Evolutionary conservation across 2,797 vertebrate genomes (phyloP).

Genomic region (Acipenser ruthenus): DNA sequence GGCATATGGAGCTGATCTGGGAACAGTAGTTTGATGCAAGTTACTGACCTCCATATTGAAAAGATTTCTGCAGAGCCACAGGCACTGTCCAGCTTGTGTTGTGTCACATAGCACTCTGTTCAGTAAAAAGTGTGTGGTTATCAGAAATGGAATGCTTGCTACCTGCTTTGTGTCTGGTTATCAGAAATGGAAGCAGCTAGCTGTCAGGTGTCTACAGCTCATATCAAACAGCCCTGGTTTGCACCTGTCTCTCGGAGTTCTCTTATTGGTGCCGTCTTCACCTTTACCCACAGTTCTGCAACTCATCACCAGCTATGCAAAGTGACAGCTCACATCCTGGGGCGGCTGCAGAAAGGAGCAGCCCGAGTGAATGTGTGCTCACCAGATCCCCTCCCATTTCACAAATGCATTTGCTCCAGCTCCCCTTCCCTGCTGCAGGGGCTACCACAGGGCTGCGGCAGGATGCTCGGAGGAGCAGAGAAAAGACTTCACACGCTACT

Average conservation of each 20-base stretch:
- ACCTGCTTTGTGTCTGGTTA: too few relatives aligned
- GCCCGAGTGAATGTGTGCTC: slow-evolving; percentile 70
- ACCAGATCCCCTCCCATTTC: slow-evolving; percentile 72
- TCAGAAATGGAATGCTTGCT: too few relatives aligned
- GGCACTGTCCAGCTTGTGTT: slow-evolving; percentile 22
- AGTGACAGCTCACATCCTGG: slow-evolving; percentile 96
- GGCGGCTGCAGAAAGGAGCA: slow-evolving; percentile 88
- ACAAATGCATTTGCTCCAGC: slow-evolving; percentile 97
- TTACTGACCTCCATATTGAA: slow-evolving; percentile 29
- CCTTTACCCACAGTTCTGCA: slow-evolving; percentile 90
- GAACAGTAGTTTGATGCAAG: slow-evolving; percentile 16
- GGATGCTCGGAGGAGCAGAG: slow-evolving; percentile 53
- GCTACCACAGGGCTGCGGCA: slow-evolving; percentile 53
- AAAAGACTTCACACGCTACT: slow-evolving; percentile 78
- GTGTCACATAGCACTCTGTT: slow-evolving; percentile 37
- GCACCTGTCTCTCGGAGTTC: slow-evolving; percentile 45
- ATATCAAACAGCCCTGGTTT: slow-evolving; percentile 44
- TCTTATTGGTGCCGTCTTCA: slow-evolving; percentile 82
- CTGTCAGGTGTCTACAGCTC: slow-evolving; percentile 72
- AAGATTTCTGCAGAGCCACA: slow-evolving; percentile 25
- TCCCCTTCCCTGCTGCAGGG: slow-evolving; percentile 81
- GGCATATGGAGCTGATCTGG: slow-evolving; percentile 25
- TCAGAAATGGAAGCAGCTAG: background rate
- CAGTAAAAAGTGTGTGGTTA: slow-evolving; percentile 16
- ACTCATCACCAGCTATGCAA: slow-evolving; percentile 89